Conservation (phyloP, 2,888 invertebrate species). For the Schizotus pectinicornis region DNA sequence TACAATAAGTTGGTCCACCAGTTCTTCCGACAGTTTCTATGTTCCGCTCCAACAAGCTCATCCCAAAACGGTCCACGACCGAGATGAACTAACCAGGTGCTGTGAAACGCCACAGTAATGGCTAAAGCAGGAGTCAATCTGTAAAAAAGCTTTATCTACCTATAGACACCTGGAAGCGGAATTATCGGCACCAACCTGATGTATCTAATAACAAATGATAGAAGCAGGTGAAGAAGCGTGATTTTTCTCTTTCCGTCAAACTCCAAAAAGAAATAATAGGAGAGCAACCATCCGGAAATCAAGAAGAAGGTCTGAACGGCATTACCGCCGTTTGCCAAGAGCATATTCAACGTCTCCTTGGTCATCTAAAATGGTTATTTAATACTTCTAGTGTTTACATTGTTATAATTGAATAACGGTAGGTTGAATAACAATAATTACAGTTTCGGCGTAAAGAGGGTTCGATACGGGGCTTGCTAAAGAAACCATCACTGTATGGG, state of each 20-base stretch:
- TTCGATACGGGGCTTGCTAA: constrained; percentile 43
- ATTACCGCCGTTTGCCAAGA: constrained; percentile 39
- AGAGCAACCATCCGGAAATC: constrained; percentile 43
- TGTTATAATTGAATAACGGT: neutral
- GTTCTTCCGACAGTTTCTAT: constrained; percentile 43
- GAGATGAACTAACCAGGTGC: constrained; percentile 42
- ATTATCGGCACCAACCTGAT: constrained; percentile 38
- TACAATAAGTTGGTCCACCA: constrained; percentile 47
- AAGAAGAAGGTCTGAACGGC: constrained; percentile 44
- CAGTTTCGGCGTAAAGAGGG: constrained; percentile 42
- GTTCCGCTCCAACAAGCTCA: constrained; percentile 39
- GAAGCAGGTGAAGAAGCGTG: constrained; percentile 35
- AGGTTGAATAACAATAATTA: constrained; percentile 18
- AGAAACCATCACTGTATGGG: constrained; percentile 42
- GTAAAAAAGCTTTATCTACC: constrained; percentile 19
- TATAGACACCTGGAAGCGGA: neutral
- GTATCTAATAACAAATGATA: constrained; percentile 47
- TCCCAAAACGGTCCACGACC: constrained; percentile 45
- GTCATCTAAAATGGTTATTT: constrained; percentile 9
- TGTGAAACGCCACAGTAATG: constrained; percentile 38
- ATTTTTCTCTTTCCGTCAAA: constrained; percentile 36
- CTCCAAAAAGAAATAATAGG: constrained; percentile 40
- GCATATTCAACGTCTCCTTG: constrained; percentile 4
- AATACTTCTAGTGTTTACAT: too few relatives aligned
- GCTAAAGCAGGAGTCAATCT: constrained; percentile 43